Conservation (phyloP, 2,113 vertebrate species). For the human (Homo sapiens) region GRCh38 chr2:45912001-45912500, state of each 20-base stretch:
- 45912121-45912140: not conserved
- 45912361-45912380: not conserved
- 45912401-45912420: fast-evolving
- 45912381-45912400: not conserved
- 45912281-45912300: not conserved
- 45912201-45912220: not conserved
- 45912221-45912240: not conserved
- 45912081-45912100: not conserved
- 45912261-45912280: not conserved
- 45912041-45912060: not conserved
- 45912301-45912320: not conserved
- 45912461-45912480: not conserved
- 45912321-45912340: not conserved
- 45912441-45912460: not conserved
- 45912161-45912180: too few species aligned
- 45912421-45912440: not conserved
- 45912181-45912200: not conserved
- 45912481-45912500: not conserved
- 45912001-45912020: not conserved
- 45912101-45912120: too few species aligned
- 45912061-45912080: not conserved
- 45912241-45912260: not conserved
- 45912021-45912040: not conserved
- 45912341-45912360: not conserved
- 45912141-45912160: not conserved